These are phyloP conservation scores for Prinia subflava DNA, from an alignment of 2,113 vertebrate species.

Conservation along the genomic window DNA sequence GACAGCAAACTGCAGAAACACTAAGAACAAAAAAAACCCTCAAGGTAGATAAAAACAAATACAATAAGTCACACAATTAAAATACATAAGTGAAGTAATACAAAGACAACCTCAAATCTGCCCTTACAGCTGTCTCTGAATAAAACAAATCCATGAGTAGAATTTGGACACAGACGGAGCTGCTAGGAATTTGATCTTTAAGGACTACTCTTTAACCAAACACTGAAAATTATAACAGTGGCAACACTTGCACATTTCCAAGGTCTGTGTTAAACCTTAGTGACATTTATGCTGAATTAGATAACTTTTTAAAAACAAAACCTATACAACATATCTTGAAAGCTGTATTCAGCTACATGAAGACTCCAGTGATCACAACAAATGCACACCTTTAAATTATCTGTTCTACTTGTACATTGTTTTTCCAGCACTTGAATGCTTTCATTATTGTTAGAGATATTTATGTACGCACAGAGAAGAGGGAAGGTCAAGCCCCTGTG, in stretches of 20 bases:
- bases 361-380: background rate
- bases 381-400: background rate
- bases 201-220: background rate
- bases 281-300: background rate
- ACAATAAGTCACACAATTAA: background rate
- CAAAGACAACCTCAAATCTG: background rate
- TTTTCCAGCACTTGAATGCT: background rate
- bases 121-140: background rate
- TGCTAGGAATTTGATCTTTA: background rate
- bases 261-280: background rate
- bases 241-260: background rate
- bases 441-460: background rate
- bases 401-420: background rate
- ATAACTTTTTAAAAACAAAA: background rate
- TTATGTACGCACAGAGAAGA: background rate
- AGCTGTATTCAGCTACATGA: background rate
- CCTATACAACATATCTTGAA: background rate
- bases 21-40: background rate
- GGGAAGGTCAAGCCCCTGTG: background rate
- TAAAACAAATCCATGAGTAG: background rate
- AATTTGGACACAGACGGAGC: rapidly evolving
- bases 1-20: background rate
- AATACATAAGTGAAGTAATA: background rate
- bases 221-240: background rate
- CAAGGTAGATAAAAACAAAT: background rate